These are phyloP conservation scores for Lathamus discolor DNA, from an alignment of 2,113 vertebrate genomes.

Conservation along the genomic window DNA sequence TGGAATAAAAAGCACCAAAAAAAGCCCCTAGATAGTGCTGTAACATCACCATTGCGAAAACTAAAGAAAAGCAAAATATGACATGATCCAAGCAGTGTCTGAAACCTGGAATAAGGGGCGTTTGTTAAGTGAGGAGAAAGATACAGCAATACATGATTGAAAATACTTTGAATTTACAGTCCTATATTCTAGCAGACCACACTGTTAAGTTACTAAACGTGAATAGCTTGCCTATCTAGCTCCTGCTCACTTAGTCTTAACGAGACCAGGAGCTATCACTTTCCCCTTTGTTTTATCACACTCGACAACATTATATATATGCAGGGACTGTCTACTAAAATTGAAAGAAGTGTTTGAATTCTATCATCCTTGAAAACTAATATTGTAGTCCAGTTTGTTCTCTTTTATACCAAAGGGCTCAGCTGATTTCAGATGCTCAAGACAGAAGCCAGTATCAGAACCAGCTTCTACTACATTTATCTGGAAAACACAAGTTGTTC, in stretches of 20 bases:
- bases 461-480: neutral
- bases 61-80: neutral
- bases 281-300: neutral
- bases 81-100: neutral
- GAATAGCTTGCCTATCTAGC: neutral
- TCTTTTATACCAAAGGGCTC: neutral
- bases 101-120: neutral
- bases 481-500: neutral
- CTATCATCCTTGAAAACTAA: neutral
- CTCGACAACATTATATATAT: neutral
- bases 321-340: neutral
- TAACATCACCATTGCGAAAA: neutral
- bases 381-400: neutral
- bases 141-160: neutral
- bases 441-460: neutral
- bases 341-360: neutral
- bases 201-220: conserved; percentile 31
- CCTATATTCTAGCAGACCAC: conserved; percentile 74
- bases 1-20: neutral
- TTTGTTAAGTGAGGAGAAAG: neutral
- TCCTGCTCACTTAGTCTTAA: neutral
- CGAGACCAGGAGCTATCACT: neutral
- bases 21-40: neutral
- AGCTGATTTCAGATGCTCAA: neutral
- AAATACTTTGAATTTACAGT: conserved; percentile 43